A percentile compares a stretch with the other conserved stretches of the same genome.
These are phyloP conservation scores for Drosophila bipectinata DNA, from an alignment of 1,140 invertebrate species.

Conservation along the genomic window DNA sequence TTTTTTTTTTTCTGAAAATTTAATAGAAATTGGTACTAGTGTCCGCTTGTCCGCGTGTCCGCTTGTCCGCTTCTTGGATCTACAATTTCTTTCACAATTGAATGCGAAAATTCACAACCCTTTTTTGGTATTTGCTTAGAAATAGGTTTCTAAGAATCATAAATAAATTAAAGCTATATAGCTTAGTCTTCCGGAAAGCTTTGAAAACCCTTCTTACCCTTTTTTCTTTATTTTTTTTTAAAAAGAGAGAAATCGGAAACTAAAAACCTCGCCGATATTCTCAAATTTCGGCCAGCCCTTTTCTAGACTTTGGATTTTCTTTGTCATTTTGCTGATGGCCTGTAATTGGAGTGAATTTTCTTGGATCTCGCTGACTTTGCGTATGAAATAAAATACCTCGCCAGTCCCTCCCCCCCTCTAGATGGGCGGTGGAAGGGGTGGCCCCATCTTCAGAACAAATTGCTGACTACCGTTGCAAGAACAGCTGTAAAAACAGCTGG, in stretches of 20 bases:
- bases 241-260: background rate
- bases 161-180: too few species aligned
- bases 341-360: slow-evolving; percentile 48
- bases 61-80: slow-evolving; percentile 4
- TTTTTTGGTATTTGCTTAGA: slow-evolving; percentile 4
- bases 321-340: slow-evolving; percentile 4
- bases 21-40: slow-evolving; percentile 6
- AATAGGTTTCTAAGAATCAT: background rate
- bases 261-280: background rate
- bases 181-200: too few species aligned
- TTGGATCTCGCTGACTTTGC: slow-evolving; percentile 21
- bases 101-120: slow-evolving; percentile 67
- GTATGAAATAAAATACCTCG: slow-evolving; percentile 18
- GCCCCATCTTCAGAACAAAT: slow-evolving; percentile 13
- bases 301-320: background rate
- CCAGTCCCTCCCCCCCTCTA: too few species aligned
- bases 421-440: too few species aligned
- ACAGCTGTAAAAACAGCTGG: slow-evolving; percentile 69
- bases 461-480: slow-evolving; percentile 47
- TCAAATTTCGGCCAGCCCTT: background rate
- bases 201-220: too few species aligned
- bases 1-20: background rate
- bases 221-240: background rate
- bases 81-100: slow-evolving; percentile 55
- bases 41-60: background rate